Base-by-base conservation (phyloP, 2,113 vertebrate species). In the Pogonocichla stellata region DNA sequence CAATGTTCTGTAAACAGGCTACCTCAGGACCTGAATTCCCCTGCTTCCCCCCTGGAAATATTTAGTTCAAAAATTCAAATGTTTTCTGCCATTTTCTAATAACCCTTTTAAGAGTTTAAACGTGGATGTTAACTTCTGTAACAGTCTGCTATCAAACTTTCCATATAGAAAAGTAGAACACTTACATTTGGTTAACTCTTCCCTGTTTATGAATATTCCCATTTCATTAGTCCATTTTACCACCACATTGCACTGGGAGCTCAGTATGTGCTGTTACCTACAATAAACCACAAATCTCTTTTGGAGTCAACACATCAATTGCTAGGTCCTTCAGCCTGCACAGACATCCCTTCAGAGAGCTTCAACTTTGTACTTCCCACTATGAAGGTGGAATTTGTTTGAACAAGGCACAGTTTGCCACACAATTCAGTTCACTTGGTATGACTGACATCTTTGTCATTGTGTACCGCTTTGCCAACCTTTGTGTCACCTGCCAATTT, bases 401-500 rank as follows among this genome's bases (percentile, higher is more conserved):
- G 66, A 92, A 26, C 40, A 80, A 73, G 51, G 47, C 51, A 23
- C 26, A 36, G 51, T 69, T 84, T 74, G 43, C 61, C 36, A 12
- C 51, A 48, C 65, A 80, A 8, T 81, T 88, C 88, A 51, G 18
- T 74, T 92, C 61, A 14, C 36, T 12, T 84, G 72, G 61, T 73
- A 19, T 94, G 88, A 78, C 80, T 92, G 96, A 94, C 88, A 74
- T 82, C 79, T 86, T 92, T 7, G 18, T 87, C 73, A 67, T 60
- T 67, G 65, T 38, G 43, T 57, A 71, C 60, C 19, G 40, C 65
- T 94, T 92, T 94, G 73, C 83, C 88, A 97, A 79, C 78, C 62
- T 95, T 86, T 96, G 40, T 93, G 83, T 93, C 90, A 93, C 74
- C 61, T 89, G 89, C 72, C 86, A 92, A 79, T 95, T 95, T 91